Evolutionary conservation across 2,797 vertebrate genomes (phyloP), one percentile per base, ranked within the genome.

Genomic region (Clamator glandarius): DNA sequence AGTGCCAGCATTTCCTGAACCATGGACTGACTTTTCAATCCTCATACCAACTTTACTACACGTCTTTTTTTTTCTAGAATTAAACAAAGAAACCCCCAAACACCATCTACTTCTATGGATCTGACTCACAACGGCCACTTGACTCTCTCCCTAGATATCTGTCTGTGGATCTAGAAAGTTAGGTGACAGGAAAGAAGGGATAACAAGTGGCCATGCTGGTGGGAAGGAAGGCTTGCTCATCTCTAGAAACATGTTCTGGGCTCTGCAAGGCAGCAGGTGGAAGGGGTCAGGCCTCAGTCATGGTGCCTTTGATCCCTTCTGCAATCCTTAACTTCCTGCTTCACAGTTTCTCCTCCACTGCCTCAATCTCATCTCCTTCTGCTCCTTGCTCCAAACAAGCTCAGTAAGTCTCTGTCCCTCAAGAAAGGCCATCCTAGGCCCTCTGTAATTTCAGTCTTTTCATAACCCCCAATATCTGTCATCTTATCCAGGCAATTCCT

Each of bases 141-240:
- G 1, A 14, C 31, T 54, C 62, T 52, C 29, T 14, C 39, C 41
- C 20, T 15, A 67, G 31, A 28, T 36, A 52, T 21, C 36, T 25
- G 28, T 19, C 39, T 66, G 20, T 6, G 33, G 18, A 50, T 11
- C 15, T 36, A 42, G 36, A n/a, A 84, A 76, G 33, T 46, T 3
- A n/a, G 23, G 5, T 35, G 35, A 33, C 12, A 33, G 46, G 14
- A 54, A 66, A 33, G 25, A 66, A 26, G 11, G 17, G 57, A 12
- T 79, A 31, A 6, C 42, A 70, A 41, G 36, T 13, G 11, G 33
- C 28, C 5, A 0, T 9, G 44, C 23, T 1, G 2, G 50, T 2
- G 0, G 24, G 14, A 4, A 70, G 12, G 52, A 54, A 62, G 39
- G 44, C 64, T 74, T 2, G 1, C 15, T 42, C 6, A 44, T 52